Base-by-base conservation (phyloP, 2,888 invertebrate species). In the Galerucella calmariensis region DNA sequence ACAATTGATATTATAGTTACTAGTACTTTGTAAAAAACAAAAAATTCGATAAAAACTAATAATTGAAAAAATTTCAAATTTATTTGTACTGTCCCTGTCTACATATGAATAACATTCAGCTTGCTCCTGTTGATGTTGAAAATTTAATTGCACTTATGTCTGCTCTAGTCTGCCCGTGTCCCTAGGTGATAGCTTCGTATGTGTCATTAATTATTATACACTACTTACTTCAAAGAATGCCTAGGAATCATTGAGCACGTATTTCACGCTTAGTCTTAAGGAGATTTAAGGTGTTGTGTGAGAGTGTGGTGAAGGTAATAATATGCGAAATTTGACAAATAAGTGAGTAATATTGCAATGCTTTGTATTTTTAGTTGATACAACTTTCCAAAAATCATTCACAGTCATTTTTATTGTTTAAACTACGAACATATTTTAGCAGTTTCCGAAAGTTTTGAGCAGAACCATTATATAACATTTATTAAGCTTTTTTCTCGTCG, bases 121-220 rank as follows among this genome's bases (percentile, higher is more conserved):
- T 56, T 20, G 56, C 16, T 56, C 73, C 73, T 63, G 73, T 68
- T 58, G 61, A 44, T 46, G 46, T 16, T 65, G 63, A 65, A 69
- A 70, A 74, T 71, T 73, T 76, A 78, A 78, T 78, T 78, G 75
- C 72, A 72, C 73, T 67, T 44, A 53, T 69, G 69, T 72, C 59
- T 72, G 16, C 16, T 20, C 16, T n/a, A 16, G 16, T 16, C 44
- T 41, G 11, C 46, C 63, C 46, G 20, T 44, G 16, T n/a, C 9
- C 9, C 44, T 56, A 27, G 20, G 66, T 66, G 27, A 12, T 35
- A 51, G 65, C 59, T 72, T 41, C 48, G 62, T 72, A 61, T 75
- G 67, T 75, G 66, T 70, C 73, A 66, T 63, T 75, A 75, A 75
- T 75, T 75, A 75, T 75, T 75, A 58, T 48, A 72, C 53, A 53